Percentiles rank a stretch among this genome's conserved stretches.
These are phyloP conservation scores for Cygnus olor DNA, from an alignment of 2,797 vertebrate species.

Conservation along the genomic window DNA sequence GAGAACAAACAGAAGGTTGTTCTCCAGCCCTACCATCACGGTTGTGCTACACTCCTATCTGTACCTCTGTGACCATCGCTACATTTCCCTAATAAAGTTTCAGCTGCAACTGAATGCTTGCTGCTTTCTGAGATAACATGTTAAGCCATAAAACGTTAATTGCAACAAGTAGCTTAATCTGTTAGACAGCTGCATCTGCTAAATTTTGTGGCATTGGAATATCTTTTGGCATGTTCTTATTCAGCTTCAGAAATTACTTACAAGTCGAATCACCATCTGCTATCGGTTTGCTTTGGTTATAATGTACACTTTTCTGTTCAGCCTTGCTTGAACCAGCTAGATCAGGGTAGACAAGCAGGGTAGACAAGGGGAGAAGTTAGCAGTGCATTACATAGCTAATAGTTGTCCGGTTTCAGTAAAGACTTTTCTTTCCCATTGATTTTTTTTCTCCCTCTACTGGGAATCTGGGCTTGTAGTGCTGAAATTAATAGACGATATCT, in stretches of 20 bases:
- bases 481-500: conserved; percentile 37
- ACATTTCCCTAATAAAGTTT: not conserved
- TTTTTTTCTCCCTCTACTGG: not conserved
- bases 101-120: not conserved
- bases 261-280: not conserved
- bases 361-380: not conserved
- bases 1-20: not conserved
- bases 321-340: not conserved
- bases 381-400: not conserved
- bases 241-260: not conserved
- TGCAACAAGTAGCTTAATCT: conserved; percentile 32
- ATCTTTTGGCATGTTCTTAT: not conserved
- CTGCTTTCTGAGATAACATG: not conserved
- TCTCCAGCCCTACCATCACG: not conserved
- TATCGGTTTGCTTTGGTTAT: not conserved
- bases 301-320: not conserved
- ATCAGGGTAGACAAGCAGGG: not conserved
- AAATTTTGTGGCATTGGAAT: not conserved
- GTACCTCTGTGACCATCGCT: not conserved
- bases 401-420: not conserved
- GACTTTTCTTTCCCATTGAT: not conserved
- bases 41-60: not conserved
- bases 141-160: not conserved
- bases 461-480: conserved; percentile 5
- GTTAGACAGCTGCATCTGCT: not conserved